phyloP scores from a whole-genome alignment of 2,113 vertebrate species.

The Neopipo cinnamomea region DNA sequence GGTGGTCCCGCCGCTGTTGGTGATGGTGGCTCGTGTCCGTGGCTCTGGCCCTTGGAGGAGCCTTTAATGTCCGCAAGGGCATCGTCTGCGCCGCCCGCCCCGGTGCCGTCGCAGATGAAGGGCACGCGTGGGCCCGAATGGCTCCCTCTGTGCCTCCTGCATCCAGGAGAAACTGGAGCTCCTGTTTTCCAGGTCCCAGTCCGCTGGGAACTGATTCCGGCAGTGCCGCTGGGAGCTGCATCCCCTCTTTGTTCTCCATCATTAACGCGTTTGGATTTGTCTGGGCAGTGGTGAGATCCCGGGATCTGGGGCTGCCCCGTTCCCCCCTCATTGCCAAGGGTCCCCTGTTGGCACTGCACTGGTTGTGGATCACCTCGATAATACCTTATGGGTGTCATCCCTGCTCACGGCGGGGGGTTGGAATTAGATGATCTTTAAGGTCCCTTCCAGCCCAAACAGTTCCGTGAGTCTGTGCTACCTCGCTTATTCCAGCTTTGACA shows the following conservation, averaged over 20 bases:
- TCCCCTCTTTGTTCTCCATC: conserved; percentile 31
- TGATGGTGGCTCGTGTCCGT: neutral
- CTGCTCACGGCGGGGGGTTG: rapidly evolving
- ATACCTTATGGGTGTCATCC: neutral
- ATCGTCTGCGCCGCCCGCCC: neutral
- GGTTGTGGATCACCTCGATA: rapidly evolving
- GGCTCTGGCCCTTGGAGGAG: neutral
- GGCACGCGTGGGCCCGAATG: neutral
- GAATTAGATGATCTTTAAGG: neutral
- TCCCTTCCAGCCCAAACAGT: neutral
- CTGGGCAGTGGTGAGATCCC: neutral
- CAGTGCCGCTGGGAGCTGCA: neutral
- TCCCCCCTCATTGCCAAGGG: rapidly evolving
- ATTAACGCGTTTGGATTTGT: rapidly evolving
- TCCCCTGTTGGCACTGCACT: rapidly evolving
- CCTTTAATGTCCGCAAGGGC: rapidly evolving
- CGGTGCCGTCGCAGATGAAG: neutral
- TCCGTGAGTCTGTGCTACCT: neutral
- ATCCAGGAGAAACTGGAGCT: neutral
- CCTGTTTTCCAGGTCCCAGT: rapidly evolving
- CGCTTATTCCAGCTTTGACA: rapidly evolving
- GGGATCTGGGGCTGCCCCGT: rapidly evolving
- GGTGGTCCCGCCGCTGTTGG: neutral
- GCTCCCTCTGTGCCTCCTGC: neutral
- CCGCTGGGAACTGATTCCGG: neutral